Base-by-base conservation (phyloP, 2,797 vertebrate genomes). In the Falco biarmicus region DNA sequence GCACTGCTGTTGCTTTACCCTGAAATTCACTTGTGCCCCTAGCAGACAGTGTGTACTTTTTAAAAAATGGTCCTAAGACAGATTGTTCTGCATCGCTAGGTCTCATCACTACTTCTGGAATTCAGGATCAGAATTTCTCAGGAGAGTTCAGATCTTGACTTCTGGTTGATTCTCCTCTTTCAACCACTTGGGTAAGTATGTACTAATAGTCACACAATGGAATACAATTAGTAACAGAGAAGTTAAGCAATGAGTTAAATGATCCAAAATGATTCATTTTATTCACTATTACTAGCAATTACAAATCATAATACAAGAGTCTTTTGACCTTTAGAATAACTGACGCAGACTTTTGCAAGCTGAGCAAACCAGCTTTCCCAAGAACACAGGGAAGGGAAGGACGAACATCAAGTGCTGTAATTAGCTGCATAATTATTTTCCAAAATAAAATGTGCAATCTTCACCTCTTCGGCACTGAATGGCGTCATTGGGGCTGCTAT, bases 401-500 rank as follows among this genome's bases (percentile, higher is more conserved):
- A 96, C 39, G 34, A 74, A 83, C 97, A 92, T 97, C 96, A 96
- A 98, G 89, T 96, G 90, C 93, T 96, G 90, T 90, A 97, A 98
- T 98, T 97, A 98, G 96, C 95, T 77, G 53, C 69, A 28, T 93
- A 86, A 97, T 97, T 96, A 97, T 97, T 97, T 97, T 96, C 92
- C 96, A 96, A 97, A 98, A 97, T 95, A 96, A 98, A 94, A 87
- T 69, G 96, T 93, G 93, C 76, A 90, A 70, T 92, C 96, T 93
- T 96, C 92, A 89, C 95, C 93, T 97, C 93, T 90, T 71, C 84
- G 95, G 87, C 83, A 87, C 89, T 86, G 95, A 96, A 91, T 51
- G 89, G 97, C 89, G 68, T 95, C 96, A 83, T 3, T n/a, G 66
- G 92, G 92, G 94, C 93, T 74, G 78, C 96, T 96, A 85, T 89